Percentiles rank a stretch among this genome's conserved stretches.
These are phyloP conservation scores for Trichomalopsis sarcophagae DNA, from an alignment of 1,140 invertebrate species.

Conservation along the genomic window DNA sequence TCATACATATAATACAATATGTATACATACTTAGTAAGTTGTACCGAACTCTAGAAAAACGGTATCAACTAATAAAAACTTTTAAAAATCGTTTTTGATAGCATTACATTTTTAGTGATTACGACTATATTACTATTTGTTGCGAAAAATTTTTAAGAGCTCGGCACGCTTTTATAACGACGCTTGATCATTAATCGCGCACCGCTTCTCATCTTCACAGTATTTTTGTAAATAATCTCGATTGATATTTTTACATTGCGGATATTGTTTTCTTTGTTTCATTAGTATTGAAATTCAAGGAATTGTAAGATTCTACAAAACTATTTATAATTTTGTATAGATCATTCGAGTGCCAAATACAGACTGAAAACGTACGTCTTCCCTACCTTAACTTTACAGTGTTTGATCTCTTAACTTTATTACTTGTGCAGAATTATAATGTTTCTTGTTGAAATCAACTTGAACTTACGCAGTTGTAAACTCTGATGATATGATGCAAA, in stretches of 20 bases:
- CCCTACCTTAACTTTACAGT: slow-evolving; percentile 4
- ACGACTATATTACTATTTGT: not conserved
- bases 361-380: slow-evolving; percentile 11
- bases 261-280: not conserved
- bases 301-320: slow-evolving; percentile 10
- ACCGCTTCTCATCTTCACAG: not conserved
- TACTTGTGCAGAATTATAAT: slow-evolving; percentile 20
- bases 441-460: not conserved
- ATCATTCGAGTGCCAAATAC: slow-evolving; percentile 15
- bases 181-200: slow-evolving; percentile 34
- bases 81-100: slow-evolving; percentile 32
- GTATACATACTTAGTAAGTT: slow-evolving; percentile 42
- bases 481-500: slow-evolving; percentile 27
- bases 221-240: not conserved
- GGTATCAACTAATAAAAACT: slow-evolving; percentile 22
- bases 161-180: not conserved
- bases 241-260: not conserved
- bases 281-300: slow-evolving; percentile 22
- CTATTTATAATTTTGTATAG: slow-evolving; percentile 25
- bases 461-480: slow-evolving; percentile 12
- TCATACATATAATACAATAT: slow-evolving; percentile 50
- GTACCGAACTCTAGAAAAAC: slow-evolving; percentile 30
- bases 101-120: not conserved
- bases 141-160: slow-evolving; percentile 19
- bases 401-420: slow-evolving; percentile 34